Evolutionary conservation across 2,888 invertebrate genomes (phyloP).

Genomic region (Abscondita cerata): DNA sequence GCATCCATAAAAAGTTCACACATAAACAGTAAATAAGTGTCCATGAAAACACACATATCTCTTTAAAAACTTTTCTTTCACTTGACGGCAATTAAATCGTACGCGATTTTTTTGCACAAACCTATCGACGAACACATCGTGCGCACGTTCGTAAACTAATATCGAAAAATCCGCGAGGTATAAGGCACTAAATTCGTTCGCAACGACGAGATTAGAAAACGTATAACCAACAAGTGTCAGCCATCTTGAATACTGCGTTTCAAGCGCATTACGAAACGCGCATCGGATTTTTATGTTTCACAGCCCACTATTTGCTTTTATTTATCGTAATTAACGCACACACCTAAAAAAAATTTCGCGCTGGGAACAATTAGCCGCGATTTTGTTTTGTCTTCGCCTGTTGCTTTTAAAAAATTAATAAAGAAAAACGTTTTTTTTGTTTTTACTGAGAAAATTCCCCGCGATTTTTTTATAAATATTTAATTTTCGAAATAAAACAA

Average conservation of each 20-base stretch:
- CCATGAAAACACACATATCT: conserved; percentile 53
- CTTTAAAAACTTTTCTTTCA: conserved; percentile 45
- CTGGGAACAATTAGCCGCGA: background rate
- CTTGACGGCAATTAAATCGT: conserved; percentile 28
- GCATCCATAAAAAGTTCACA: conserved; percentile 46
- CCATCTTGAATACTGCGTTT: conserved; percentile 52
- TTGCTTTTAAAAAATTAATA: no score
- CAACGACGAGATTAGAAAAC: conserved; percentile 47
- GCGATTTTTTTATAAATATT: no score
- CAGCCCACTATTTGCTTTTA: background rate
- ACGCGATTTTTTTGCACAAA: conserved; percentile 18
- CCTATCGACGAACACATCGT: conserved; percentile 26
- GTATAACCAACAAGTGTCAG: conserved; percentile 59
- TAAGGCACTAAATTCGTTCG: conserved; percentile 50
- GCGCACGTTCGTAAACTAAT: conserved; percentile 35
- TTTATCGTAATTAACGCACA: no score
- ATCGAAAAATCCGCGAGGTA: conserved; percentile 43
- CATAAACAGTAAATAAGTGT: conserved; percentile 42
- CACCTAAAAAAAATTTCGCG: background rate
- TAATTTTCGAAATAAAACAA: no score
- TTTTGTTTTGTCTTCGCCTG: background rate
- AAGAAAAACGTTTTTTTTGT: no score
- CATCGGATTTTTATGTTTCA: conserved; percentile 17
- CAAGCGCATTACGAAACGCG: conserved; percentile 32
- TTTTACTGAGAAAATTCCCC: no score